Base-by-base conservation (phyloP, 2,797 vertebrate genomes). In the Pseudopleuronectes americanus region DNA sequence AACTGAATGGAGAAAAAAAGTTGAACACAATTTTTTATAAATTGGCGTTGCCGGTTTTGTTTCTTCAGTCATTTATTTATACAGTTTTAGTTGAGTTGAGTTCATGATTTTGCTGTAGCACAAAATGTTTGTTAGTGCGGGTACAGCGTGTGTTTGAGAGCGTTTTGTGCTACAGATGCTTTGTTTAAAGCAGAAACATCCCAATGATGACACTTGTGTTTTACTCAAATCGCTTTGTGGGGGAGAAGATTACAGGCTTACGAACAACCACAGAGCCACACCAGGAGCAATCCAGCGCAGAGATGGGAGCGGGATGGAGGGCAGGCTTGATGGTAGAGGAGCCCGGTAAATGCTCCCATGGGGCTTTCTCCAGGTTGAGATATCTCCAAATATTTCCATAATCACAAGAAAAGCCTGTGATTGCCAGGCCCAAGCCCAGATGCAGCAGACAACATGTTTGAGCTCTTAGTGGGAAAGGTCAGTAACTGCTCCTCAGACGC, bases 401-500 rank as follows among this genome's bases (percentile, higher is more conserved):
- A 91, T 87, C 76, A 73, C 80, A 24, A 55, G 69, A 84, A 80
- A 84, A 72, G 72, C 58, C 49, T 6, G 64, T 41, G 75, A 83
- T 79, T 84, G 69, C 69, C 71, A 78, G 76, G 64, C 74, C 47
- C 66, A 74, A 87, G 77, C 86, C 78, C 81, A 77, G 76, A 84
- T 82, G 82, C 71, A 84, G 78, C 81, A 52, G 76, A 79, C 84
- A 85, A 83, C 89, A 90, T 87, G 87, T 91, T 88, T 80, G 67
- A 88, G 90, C 87, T 92, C 79, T 90, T 81, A 84, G 82, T 76
- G 14, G 69, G 82, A 90, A 93, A 92, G 92, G 91, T 93, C 91
- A 92, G 66, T 43, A 2, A 69, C 83, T 77, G 83, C 85, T 87
- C 64, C 76, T 88, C 85, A 79, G 85, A 85, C 69, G 47, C 33